Evolutionary conservation across 2,888 invertebrate species (phyloP).

Genomic region (Drosophila mimica): DNA sequence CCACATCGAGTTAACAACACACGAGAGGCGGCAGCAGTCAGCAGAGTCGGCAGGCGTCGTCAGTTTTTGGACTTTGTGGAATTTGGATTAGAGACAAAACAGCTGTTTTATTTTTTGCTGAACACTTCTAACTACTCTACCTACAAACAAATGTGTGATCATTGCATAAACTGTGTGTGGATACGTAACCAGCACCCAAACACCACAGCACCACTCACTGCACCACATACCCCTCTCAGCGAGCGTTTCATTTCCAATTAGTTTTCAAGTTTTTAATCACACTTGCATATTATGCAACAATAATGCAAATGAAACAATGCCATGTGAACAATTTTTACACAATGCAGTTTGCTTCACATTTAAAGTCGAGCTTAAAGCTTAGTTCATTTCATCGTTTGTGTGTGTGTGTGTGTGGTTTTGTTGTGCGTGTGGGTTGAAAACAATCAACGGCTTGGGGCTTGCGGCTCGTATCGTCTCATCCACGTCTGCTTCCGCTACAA

Average conservation of each 20-base stretch:
- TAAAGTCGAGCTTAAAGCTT: conserved; percentile 35
- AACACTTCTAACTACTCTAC: not conserved
- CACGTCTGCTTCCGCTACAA: conserved; percentile 20
- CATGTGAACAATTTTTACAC: conserved; percentile 52
- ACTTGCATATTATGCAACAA: conserved; percentile 64
- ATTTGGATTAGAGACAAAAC: conserved; percentile 48
- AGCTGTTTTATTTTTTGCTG: conserved; percentile 23
- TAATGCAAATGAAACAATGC: conserved; percentile 51
- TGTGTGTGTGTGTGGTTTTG: not conserved
- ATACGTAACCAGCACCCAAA: conserved; percentile 55
- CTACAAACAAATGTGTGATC: conserved; percentile 13
- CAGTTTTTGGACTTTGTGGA: conserved; percentile 49
- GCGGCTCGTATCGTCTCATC: conserved; percentile 13
- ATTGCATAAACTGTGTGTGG: conserved; percentile 54
- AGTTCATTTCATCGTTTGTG: not conserved
- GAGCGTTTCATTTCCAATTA: not conserved
- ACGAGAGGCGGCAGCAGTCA: conserved; percentile 16
- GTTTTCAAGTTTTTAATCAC: conserved; percentile 18
- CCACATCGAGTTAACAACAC: conserved; percentile 85
- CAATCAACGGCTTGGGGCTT: conserved; percentile 28
- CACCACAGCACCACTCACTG: not conserved
- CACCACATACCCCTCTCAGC: not conserved
- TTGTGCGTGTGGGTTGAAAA: conserved; percentile 37
- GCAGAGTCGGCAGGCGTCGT: conserved; percentile 28
- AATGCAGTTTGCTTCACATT: conserved; percentile 21